phyloP scores from a whole-genome alignment of 2,113 vertebrate genomes.

The Callospermophilus lateralis region DNA sequence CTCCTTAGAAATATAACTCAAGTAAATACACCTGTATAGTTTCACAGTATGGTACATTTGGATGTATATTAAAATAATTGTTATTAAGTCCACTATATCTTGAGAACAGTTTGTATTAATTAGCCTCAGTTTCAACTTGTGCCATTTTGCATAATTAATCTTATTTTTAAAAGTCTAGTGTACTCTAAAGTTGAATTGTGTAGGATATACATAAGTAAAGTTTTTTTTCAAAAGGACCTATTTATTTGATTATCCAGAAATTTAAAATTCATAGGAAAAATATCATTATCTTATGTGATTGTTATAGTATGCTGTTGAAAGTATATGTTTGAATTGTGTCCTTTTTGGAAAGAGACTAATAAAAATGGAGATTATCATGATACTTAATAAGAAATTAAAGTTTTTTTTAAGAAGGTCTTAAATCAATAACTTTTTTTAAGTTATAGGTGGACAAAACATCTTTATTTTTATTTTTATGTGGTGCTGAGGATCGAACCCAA shows the following conservation, averaged over 20 bases:
- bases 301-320: slow-evolving; percentile 36
- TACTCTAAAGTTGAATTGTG: slow-evolving; percentile 29
- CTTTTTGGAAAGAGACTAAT: slow-evolving; percentile 54
- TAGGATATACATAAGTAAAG: neutral
- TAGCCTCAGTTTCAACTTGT: slow-evolving; percentile 33
- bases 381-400: slow-evolving; percentile 3
- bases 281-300: slow-evolving; percentile 9
- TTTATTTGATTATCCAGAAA: slow-evolving; percentile 48
- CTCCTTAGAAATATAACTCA: slow-evolving; percentile 22
- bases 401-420: neutral
- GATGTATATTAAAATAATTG: slow-evolving; percentile 47
- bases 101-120: slow-evolving; percentile 11
- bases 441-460: no score
- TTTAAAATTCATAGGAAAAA: slow-evolving; percentile 47
- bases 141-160: slow-evolving; percentile 29
- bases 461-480: no score
- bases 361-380: slow-evolving; percentile 39
- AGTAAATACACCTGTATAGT: neutral
- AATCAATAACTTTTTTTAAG: no score
- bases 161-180: slow-evolving; percentile 6
- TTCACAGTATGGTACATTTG: slow-evolving; percentile 1
- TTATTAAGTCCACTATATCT: slow-evolving; percentile 22
- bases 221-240: slow-evolving; percentile 38
- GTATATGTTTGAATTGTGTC: slow-evolving; percentile 53
- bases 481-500: no score